Percentiles rank a stretch among this genome's conserved stretches.
phyloP scores from a whole-genome alignment of 2,113 vertebrate species.

The Atlantisia rogersi region DNA sequence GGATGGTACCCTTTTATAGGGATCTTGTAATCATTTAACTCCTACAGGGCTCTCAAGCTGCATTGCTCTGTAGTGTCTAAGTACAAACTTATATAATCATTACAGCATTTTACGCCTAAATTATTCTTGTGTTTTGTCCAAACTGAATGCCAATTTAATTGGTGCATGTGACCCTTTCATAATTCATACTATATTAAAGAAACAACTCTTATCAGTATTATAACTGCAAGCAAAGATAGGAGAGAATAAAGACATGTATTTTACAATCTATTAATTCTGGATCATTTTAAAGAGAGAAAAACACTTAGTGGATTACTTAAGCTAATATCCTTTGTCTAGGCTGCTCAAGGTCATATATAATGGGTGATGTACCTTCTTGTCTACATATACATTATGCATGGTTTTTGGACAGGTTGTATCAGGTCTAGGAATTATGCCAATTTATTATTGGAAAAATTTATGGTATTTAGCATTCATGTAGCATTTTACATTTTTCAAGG shows the following conservation, averaged over 20 bases:
- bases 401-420: neutral
- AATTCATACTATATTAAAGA: neutral
- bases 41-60: neutral
- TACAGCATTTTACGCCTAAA: neutral
- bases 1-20: neutral
- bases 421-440: slow-evolving; percentile 24
- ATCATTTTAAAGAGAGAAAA: neutral
- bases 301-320: slow-evolving; percentile 6
- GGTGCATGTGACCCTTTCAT: neutral
- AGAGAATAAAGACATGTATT: neutral
- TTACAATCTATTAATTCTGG: slow-evolving; percentile 18
- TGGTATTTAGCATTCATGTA: neutral
- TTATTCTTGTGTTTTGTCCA: neutral
- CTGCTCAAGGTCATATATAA: slow-evolving; percentile 6
- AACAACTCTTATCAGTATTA: neutral
- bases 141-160: neutral
- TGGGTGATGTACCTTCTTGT: slow-evolving; percentile 33
- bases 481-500: neutral
- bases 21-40: neutral
- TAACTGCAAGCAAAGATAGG: neutral
- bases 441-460: neutral
- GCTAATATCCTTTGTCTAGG: neutral
- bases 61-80: neutral
- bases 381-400: neutral
- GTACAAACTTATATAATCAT: neutral